Evolutionary conservation across 2,888 invertebrate genomes (phyloP), one percentile per base, ranked within the genome.

Genomic region (Zygothrica quintamaculata): DNA sequence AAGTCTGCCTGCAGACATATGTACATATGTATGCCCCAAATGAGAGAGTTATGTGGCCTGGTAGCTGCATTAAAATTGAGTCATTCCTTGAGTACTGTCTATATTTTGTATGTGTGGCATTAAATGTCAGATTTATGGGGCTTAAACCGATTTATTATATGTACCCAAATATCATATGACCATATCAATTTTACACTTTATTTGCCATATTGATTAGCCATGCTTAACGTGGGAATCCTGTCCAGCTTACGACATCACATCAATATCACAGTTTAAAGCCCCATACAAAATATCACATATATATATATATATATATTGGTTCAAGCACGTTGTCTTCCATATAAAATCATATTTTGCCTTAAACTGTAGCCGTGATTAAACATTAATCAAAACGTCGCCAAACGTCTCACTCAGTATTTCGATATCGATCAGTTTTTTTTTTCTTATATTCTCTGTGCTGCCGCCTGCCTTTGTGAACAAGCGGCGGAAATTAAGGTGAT

Each of bases 71-170:
- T 52, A 42, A 51, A 74, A 87, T 88, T 84, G 88, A 88, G 77
- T 84, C 88, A 88, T 88, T 79, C 60, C 29, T 46, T 29, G 64
- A 70, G 57, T 57, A 73, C 61, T 62, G 79, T 57, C 72, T 59
- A 51, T 71, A 61, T 57, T 44, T 70, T 57, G 44, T 73, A 65
- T 87, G 74, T 78, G 85, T 65, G 78, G 87, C 85, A 81, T 87
- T 88, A 88, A 78, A 87, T 81, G 77, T 86, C 84, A 85, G 75
- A 88, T 88, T 86, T 88, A 88, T 88, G 69, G 59, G 58, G 65
- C 53, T 57, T 62, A 62, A 55, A 58, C 47, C 66, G 67, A 77
- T 77, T 79, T 80, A 75, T 80, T 64, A 53, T 53, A 62, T 66
- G 64, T 46, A 40, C 55, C 67, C 50, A 64, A 70, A 69, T 58